Percentiles rank a stretch among this genome's conserved stretches.
phyloP scores from a whole-genome alignment of 2,888 invertebrate genomes.

The Cataglyphis altisquamis region DNA sequence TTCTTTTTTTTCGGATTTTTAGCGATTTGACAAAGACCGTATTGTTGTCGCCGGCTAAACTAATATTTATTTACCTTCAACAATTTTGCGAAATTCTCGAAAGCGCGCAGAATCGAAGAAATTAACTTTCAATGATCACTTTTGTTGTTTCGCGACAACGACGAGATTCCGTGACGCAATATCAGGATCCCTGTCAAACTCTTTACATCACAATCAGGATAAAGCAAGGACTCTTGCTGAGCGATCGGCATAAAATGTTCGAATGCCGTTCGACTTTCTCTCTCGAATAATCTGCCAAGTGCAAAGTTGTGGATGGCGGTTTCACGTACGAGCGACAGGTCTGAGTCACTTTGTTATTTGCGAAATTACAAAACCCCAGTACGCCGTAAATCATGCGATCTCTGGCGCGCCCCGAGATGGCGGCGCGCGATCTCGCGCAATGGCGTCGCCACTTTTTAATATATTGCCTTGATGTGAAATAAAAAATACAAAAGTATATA shows the following conservation, averaged over 20 bases:
- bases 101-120: background rate
- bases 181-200: background rate
- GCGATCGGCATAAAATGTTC: background rate
- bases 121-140: background rate
- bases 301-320: background rate
- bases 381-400: slow-evolving; percentile 52
- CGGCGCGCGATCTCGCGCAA: slow-evolving; percentile 35
- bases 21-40: background rate
- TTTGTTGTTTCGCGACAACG: background rate
- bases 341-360: slow-evolving; percentile 40
- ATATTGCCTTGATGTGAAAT: background rate
- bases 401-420: slow-evolving; percentile 37
- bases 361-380: slow-evolving; percentile 43
- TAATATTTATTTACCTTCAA: background rate
- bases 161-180: background rate
- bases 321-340: background rate
- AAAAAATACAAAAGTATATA: background rate
- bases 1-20: background rate
- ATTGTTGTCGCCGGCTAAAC: background rate
- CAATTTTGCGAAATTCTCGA: background rate
- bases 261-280: background rate
- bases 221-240: background rate
- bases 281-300: background rate
- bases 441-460: slow-evolving; percentile 29
- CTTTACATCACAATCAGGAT: background rate